Evolutionary conservation across 2,888 invertebrate genomes (phyloP), one percentile per base, ranked within the genome.

Genomic region (Sialis lutaria): DNA sequence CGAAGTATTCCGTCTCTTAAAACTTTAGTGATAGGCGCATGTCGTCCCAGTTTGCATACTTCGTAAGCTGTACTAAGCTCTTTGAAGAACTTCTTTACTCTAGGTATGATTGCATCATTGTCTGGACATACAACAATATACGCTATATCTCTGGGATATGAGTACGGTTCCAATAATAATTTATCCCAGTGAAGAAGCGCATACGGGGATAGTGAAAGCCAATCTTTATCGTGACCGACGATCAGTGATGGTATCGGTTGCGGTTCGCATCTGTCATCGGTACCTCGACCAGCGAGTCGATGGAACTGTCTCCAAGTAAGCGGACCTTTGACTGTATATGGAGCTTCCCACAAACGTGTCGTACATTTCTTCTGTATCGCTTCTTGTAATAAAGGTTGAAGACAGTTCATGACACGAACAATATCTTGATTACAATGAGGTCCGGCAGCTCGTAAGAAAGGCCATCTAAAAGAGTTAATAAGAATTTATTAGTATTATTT

Each of bases 231-330:
- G 66, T 89, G 87, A 1, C 95, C 95, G 39, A 93, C 91, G 47
- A 95, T 79, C 42, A 96, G 72, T 5, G 90, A 86, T 22, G 96
- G 96, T 57, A 96, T 90, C 1, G 96, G 95, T 65, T 96, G 96
- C 34, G 96, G 95, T 62, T 95, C 95, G 68, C 92, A 93, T 52
- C 91, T 84, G 63, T 95, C 95, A 62, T 90, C 89, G 48, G 91
- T 89, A 47, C 91, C 92, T 61, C 93, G 74, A 6, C 93, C 95
- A 39, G 95, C 93, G 50, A 96, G 73, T 50, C 91, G 78, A 72
- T 95, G 96, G 68, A 98, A 96, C 64, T 96, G 92, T 46, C 95
- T 77, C 97, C 97, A 98, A 1, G 97, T 98, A 9, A 98, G 76
- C 33, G 97, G 97, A 1, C 98, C 98, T 53, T 89, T 84, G 40